These are phyloP conservation scores for Lasioglossum albipes DNA, from an alignment of 1,140 invertebrate genomes.

Conservation along the genomic window DNA sequence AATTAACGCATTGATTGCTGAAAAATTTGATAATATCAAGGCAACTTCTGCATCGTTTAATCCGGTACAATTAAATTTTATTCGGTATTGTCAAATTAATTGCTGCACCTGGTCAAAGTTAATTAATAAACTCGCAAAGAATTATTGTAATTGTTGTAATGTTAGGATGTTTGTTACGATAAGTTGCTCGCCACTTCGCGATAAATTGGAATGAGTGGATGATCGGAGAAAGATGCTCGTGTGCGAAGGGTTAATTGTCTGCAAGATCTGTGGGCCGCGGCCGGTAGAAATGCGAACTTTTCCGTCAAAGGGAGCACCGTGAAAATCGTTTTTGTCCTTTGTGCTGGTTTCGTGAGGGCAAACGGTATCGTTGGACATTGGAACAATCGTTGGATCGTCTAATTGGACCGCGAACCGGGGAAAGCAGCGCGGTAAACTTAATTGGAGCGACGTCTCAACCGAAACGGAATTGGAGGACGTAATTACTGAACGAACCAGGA, in stretches of 20 bases:
- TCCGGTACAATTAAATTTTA: too few species aligned
- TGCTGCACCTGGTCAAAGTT: too few species aligned
- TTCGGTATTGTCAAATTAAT: too few species aligned
- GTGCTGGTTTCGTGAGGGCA: neutral
- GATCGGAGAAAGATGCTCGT: neutral
- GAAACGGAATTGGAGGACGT: conserved; percentile 15
- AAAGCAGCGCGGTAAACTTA: conserved; percentile 5
- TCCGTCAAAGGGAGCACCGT: neutral
- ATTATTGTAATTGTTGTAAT: too few species aligned
- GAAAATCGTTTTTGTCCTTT: neutral
- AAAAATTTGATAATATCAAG: too few species aligned
- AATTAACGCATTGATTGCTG: too few species aligned
- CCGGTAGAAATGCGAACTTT: neutral
- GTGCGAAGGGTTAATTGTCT: neutral
- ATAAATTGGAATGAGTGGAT: neutral
- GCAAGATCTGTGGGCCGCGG: too few species aligned
- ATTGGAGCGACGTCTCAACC: conserved; percentile 22
- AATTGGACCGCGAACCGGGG: conserved; percentile 30
- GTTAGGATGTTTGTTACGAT: too few species aligned
- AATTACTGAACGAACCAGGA: conserved; percentile 18
- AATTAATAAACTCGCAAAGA: too few species aligned
- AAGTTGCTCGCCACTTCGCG: too few species aligned
- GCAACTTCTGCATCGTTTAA: too few species aligned
- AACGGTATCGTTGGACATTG: conserved; percentile 33
- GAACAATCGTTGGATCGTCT: conserved; percentile 35